Evolutionary conservation across 2,888 invertebrate species (phyloP).

Genomic region (Germaria angustata): DNA sequence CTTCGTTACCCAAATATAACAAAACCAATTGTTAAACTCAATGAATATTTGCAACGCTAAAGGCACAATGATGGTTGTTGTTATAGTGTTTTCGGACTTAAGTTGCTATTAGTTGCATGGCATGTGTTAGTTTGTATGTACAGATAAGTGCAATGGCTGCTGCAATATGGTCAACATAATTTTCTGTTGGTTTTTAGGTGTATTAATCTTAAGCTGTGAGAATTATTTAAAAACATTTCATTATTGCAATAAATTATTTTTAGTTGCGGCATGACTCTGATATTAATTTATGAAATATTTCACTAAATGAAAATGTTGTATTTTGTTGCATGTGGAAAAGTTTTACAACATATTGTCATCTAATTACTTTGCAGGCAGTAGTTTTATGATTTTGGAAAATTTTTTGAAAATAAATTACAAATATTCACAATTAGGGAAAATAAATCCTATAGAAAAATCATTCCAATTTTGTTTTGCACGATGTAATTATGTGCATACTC

Average conservation of each 20-base stretch:
- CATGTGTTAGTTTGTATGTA: background rate
- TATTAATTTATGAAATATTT: background rate
- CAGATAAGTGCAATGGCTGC: background rate
- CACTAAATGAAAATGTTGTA: background rate
- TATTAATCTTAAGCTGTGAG: background rate
- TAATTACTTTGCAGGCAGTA: no score
- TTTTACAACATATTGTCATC: background rate
- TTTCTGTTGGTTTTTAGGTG: background rate
- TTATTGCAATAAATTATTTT: background rate
- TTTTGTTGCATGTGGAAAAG: background rate
- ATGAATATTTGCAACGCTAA: slow-evolving; percentile 52
- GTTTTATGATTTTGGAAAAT: no score
- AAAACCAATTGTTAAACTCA: slow-evolving; percentile 56
- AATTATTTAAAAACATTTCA: background rate
- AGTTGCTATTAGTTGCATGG: background rate
- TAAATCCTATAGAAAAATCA: no score
- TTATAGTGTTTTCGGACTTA: slow-evolving; percentile 14
- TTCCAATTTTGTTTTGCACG: no score
- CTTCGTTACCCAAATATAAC: slow-evolving; percentile 54
- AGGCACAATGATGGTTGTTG: slow-evolving; percentile 44
- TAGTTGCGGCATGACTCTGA: background rate
- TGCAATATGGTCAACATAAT: background rate
- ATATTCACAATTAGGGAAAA: no score
- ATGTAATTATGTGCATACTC: no score
- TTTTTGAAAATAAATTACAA: no score